These are phyloP conservation scores for Phenganax subtilis DNA, from an alignment of 92 coral and sea anemone genomes.

Conservation along the genomic window DNA sequence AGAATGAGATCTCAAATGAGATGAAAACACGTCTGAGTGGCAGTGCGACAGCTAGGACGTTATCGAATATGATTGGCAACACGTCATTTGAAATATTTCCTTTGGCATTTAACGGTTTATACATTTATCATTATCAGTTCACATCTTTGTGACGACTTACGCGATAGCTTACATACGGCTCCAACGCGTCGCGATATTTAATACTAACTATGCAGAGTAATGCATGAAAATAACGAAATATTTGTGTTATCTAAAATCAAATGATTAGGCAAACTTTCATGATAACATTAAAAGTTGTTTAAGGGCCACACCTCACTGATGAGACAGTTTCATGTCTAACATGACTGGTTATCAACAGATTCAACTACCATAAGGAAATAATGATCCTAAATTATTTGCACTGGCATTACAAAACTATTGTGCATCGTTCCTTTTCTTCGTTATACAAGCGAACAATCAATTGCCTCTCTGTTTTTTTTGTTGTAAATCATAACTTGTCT, in stretches of 20 bases:
- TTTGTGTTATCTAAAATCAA: not conserved
- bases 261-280: not conserved
- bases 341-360: not conserved
- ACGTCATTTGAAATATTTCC: not conserved
- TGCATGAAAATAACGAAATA: not conserved
- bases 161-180: not conserved
- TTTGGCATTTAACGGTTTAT: not conserved
- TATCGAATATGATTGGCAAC: too few species aligned
- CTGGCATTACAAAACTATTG: too few species aligned
- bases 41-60: too few species aligned
- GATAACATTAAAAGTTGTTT: not conserved
- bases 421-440: not conserved
- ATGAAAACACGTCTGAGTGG: too few species aligned
- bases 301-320: too few species aligned
- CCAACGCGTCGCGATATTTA: not conserved
- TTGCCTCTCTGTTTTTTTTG: not conserved
- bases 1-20: too few species aligned
- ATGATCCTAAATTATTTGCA: not conserved
- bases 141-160: not conserved
- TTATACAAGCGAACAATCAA: not conserved
- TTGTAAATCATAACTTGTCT: not conserved
- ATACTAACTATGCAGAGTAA: not conserved
- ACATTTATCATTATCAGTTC: constrained; percentile 10
- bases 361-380: not conserved
- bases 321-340: too few species aligned